Evolutionary conservation across 2,113 vertebrate species (phyloP), one percentile per base, ranked within the genome.

Genomic region (Aegithalos caudatus): DNA sequence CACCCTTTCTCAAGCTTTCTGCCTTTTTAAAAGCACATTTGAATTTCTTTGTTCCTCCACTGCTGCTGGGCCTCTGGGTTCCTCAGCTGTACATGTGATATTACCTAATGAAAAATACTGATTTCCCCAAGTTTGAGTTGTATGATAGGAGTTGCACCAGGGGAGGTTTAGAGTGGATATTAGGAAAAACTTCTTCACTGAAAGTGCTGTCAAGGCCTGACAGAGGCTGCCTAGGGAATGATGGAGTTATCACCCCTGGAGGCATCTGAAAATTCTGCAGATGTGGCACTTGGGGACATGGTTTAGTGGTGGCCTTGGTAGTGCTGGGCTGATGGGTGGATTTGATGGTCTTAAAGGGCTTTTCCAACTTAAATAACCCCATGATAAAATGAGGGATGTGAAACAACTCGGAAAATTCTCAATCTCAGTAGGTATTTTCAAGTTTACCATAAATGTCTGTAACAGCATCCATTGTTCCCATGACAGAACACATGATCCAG

Each of bases 41-140:
- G 8, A 6, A 3, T 28, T 67, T 60, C 31, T 83, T 85, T 73
- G 21, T n/a, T 66, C 40, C 56, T n/a, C 45, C 10, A 2, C n/a
- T 48, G 65, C 35, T 23, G 14, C 60, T 19, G 14, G 47, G 62
- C 51, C 29, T 16, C 16, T 0, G 0, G 24, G 19, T 25, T 72
- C 50, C 53, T 58, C 11, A 64, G n/a, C 45, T 27, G 47, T 14
- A 22, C 12, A 0, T 1, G 4, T 31, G 45, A 28, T 22, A 60
- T 12, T 12, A 48, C 3, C 15, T 20, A 15, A 42, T 7, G 24
- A 51, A 47, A 70, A 93, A 42, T 1, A 40, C 10, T 7, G 12
- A 67, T 40, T 73, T 80, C 14, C 53, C 29, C 42, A 66, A 40
- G 11, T 29, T n/a, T 0, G 4, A 53, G 14, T 14, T 29, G 10